These are phyloP conservation scores for Ailuropoda melanoleuca DNA, from an alignment of 2,113 vertebrate species.

Conservation along the genomic window DNA sequence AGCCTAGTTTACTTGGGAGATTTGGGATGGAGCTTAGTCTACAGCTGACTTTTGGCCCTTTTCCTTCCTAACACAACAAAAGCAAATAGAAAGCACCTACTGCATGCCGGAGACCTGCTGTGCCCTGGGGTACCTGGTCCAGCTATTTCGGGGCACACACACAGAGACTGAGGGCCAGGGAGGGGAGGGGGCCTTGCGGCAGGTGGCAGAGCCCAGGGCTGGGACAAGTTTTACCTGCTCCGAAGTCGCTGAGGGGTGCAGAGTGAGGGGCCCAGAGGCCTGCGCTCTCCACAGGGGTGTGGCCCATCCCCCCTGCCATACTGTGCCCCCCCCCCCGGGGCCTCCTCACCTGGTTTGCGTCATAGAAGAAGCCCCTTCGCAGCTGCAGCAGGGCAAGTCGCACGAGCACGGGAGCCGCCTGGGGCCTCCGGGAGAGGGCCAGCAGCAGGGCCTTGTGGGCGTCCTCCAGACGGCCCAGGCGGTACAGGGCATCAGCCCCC, in stretches of 20 bases:
- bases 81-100: neutral
- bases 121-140: neutral
- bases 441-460: constrained; percentile 88
- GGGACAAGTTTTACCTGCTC: neutral
- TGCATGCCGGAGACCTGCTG: rapidly evolving
- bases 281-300: neutral
- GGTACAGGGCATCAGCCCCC: constrained; percentile 92
- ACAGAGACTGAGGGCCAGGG: neutral
- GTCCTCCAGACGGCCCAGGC: constrained; percentile 89
- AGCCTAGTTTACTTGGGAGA: neutral
- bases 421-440: constrained; percentile 82
- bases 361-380: constrained; percentile 90
- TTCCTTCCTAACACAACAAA: neutral
- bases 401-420: constrained; percentile 87
- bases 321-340: no score
- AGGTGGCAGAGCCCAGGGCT: neutral
- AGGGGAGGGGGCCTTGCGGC: neutral
- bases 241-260: neutral
- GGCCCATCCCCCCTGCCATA: neutral
- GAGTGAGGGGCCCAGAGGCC: neutral
- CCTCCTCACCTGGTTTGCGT: constrained; percentile 91
- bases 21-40: neutral
- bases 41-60: neutral
- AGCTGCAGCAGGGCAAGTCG: constrained; percentile 93
- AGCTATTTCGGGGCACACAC: neutral